Evolutionary conservation across 1,140 invertebrate species (phyloP).

Genomic region (Sycophila sp.): DNA sequence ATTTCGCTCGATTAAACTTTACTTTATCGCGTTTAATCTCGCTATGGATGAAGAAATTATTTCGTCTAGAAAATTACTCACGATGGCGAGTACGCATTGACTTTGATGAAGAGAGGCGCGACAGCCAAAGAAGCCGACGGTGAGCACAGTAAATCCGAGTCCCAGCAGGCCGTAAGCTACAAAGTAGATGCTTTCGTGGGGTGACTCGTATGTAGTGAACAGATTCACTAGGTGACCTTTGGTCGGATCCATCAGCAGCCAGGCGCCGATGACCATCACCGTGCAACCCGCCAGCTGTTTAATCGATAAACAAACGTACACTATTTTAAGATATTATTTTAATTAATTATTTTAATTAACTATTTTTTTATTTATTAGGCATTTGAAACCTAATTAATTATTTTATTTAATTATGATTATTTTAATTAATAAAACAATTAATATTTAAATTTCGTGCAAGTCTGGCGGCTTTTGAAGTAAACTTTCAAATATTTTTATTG

Average conservation of each 20-base stretch:
- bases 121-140: constrained; percentile 68
- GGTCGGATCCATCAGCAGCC: constrained; percentile 65
- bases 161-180: constrained; percentile 65
- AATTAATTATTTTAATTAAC: neutral
- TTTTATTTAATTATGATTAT: too few species aligned
- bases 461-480: too few species aligned
- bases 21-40: too few species aligned
- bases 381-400: too few species aligned
- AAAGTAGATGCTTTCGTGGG: constrained; percentile 61
- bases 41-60: too few species aligned
- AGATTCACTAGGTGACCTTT: constrained; percentile 65
- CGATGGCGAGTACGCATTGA: constrained; percentile 65
- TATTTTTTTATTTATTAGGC: too few species aligned
- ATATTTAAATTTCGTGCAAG: too few species aligned
- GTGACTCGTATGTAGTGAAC: constrained; percentile 55
- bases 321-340: too few species aligned
- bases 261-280: constrained; percentile 64
- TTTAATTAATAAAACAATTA: too few species aligned
- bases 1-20: too few species aligned
- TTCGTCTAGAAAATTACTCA: constrained; percentile 63
- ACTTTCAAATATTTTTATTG: too few species aligned
- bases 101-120: constrained; percentile 65
- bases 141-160: constrained; percentile 64
- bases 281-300: constrained; percentile 65
- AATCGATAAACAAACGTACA: too few species aligned